Percentiles rank a stretch among this genome's conserved stretches.
phyloP scores from a whole-genome alignment of 1,140 invertebrate species.

The Tetragnatha versicolor region DNA sequence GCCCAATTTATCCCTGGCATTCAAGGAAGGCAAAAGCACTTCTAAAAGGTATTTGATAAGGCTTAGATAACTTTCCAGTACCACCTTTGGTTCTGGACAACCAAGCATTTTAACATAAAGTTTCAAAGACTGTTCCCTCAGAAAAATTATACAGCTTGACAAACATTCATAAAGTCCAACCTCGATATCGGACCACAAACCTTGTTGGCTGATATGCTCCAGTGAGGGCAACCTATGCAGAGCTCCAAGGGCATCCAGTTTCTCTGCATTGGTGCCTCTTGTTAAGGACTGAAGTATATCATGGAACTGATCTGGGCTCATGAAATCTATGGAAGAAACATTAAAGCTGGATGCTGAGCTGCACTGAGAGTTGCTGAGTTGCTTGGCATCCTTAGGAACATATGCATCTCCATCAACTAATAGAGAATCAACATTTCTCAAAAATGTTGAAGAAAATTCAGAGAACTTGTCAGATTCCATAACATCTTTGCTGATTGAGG shows the following conservation, averaged over 20 bases:
- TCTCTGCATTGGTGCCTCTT: conserved; percentile 21
- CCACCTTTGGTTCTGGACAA: conserved; percentile 37
- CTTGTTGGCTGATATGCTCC: conserved; percentile 39
- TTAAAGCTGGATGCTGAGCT: conserved; percentile 41
- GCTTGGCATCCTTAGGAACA: conserved; percentile 9
- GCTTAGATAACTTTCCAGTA: conserved; percentile 34
- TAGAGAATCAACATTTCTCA: neutral
- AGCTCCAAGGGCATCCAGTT: conserved; percentile 43
- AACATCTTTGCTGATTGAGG: neutral
- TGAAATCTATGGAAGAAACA: conserved; percentile 39
- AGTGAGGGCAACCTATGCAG: conserved; percentile 14
- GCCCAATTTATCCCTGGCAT: too few species aligned
- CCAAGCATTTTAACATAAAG: conserved; percentile 40
- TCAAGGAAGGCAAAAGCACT: neutral
- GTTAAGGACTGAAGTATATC: neutral
- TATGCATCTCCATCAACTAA: conserved; percentile 21
- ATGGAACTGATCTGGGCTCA: conserved; percentile 33
- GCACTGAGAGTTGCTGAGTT: conserved; percentile 5
- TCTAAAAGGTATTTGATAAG: conserved; percentile 27
- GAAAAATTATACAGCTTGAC: conserved; percentile 7
- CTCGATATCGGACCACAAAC: conserved; percentile 28
- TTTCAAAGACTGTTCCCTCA: conserved; percentile 23
- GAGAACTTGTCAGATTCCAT: conserved; percentile 16
- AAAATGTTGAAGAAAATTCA: neutral
- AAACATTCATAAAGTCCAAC: conserved; percentile 19